phyloP scores from a whole-genome alignment of 2,888 invertebrate species.

The Diarsia dahlii region DNA sequence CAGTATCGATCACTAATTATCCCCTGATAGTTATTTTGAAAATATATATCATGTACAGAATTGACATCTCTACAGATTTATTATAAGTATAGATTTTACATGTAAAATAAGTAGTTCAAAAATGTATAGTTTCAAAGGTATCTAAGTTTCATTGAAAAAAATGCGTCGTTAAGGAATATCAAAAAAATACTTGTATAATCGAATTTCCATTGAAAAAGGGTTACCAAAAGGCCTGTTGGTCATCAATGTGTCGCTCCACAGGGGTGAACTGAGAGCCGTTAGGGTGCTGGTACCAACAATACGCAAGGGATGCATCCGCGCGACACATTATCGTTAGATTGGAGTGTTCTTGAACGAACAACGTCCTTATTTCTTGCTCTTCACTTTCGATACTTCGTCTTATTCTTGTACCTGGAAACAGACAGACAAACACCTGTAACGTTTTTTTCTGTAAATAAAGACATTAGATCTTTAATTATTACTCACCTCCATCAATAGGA shows the following conservation, averaged over 20 bases:
- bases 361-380: constrained; percentile 57
- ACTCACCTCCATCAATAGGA: constrained; percentile 44
- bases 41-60: too few relatives aligned
- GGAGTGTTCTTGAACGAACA: constrained; percentile 78
- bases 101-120: too few relatives aligned
- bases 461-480: background rate
- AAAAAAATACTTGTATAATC: background rate
- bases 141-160: too few relatives aligned
- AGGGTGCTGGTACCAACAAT: constrained; percentile 88
- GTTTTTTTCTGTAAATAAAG: background rate
- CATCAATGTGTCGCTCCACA: constrained; percentile 67
- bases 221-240: constrained; percentile 80
- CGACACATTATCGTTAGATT: constrained; percentile 80
- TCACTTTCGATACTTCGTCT: constrained; percentile 32
- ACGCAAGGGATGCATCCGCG: constrained; percentile 79
- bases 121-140: too few relatives aligned
- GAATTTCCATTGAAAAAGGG: constrained; percentile 7
- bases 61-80: too few relatives aligned
- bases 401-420: constrained; percentile 44
- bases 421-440: background rate
- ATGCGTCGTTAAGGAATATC: too few relatives aligned
- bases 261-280: constrained; percentile 85
- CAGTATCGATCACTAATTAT: too few relatives aligned
- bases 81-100: too few relatives aligned
- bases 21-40: too few relatives aligned